These are phyloP conservation scores for Pseudomyrmex concolor DNA, from an alignment of 1,140 invertebrate genomes.

Conservation along the genomic window DNA sequence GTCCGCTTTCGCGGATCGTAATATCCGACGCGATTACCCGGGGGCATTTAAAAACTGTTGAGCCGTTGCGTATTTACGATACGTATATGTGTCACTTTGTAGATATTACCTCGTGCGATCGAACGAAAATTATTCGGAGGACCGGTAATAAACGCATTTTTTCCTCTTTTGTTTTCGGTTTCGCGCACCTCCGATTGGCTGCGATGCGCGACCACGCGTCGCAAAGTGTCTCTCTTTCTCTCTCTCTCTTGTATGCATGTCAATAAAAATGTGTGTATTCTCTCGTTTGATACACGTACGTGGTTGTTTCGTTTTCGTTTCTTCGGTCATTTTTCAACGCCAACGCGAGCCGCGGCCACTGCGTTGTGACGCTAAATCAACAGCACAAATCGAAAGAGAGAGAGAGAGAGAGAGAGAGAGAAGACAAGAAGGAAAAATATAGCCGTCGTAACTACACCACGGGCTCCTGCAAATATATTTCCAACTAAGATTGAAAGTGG, in stretches of 20 bases:
- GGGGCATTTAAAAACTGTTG: slow-evolving; percentile 17
- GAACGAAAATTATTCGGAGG: slow-evolving; percentile 14
- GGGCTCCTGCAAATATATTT: slow-evolving; percentile 55
- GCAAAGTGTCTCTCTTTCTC: slow-evolving; percentile 5
- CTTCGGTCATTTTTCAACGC: slow-evolving; percentile 51
- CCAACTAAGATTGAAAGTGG: slow-evolving; percentile 50
- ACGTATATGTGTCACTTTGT: not conserved
- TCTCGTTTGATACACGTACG: slow-evolving; percentile 35
- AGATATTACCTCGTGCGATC: not conserved
- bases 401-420: not conserved
- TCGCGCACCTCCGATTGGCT: not conserved
- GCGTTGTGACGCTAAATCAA: slow-evolving; percentile 56
- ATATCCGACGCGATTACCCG: slow-evolving; percentile 15
- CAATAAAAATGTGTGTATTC: slow-evolving; percentile 26
- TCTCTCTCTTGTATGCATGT: slow-evolving; percentile 24
- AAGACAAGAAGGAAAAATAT: slow-evolving; percentile 14
- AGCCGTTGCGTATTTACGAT: not conserved
- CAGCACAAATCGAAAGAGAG: not conserved
- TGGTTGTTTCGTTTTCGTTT: slow-evolving; percentile 47
- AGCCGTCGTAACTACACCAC: slow-evolving; percentile 12
- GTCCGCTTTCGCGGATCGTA: slow-evolving; percentile 15
- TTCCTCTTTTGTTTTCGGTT: not conserved
- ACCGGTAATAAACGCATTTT: not conserved
- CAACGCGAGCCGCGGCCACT: slow-evolving; percentile 9
- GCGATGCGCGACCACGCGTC: not conserved